Evolutionary conservation across 2,797 vertebrate species (phyloP).

Genomic region (Mormyrops attenuatus): DNA sequence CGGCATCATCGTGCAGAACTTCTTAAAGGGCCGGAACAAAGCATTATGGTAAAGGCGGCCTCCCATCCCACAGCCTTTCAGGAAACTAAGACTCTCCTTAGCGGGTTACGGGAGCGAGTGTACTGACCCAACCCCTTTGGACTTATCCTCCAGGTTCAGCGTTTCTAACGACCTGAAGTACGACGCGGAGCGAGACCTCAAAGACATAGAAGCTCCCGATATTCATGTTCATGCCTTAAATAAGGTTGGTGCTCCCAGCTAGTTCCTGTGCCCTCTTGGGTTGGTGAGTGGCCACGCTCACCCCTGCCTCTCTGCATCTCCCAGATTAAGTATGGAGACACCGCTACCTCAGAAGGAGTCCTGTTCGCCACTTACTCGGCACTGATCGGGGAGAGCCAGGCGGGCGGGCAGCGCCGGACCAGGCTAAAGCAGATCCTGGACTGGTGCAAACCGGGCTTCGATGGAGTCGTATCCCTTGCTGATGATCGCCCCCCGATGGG

Average conservation of each 20-base stretch:
- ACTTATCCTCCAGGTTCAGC: conserved; percentile 78
- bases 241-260: conserved; percentile 69
- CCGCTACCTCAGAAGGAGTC: conserved; percentile 97
- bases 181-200: conserved; percentile 93
- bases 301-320: background rate
- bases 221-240: conserved; percentile 93
- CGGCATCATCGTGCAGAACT: conserved; percentile 91
- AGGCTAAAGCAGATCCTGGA: conserved; percentile 92
- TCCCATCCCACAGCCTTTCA: background rate
- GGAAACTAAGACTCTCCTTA: background rate
- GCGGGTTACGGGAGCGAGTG: background rate
- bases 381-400: conserved; percentile 95
- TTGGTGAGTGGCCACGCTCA: background rate
- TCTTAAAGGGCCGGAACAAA: conserved; percentile 84
- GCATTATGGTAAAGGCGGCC: conserved; percentile 77
- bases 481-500: background rate
- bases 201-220: conserved; percentile 82
- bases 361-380: conserved; percentile 96
- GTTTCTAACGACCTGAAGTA: conserved; percentile 98
- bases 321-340: conserved; percentile 98
- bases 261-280: background rate
- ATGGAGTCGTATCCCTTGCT: conserved; percentile 90
- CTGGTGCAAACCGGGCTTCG: conserved; percentile 89
- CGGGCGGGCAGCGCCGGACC: conserved; percentile 88
- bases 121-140: background rate